phyloP scores from a whole-genome alignment of 2,888 invertebrate species.

The Dorcus hopei region DNA sequence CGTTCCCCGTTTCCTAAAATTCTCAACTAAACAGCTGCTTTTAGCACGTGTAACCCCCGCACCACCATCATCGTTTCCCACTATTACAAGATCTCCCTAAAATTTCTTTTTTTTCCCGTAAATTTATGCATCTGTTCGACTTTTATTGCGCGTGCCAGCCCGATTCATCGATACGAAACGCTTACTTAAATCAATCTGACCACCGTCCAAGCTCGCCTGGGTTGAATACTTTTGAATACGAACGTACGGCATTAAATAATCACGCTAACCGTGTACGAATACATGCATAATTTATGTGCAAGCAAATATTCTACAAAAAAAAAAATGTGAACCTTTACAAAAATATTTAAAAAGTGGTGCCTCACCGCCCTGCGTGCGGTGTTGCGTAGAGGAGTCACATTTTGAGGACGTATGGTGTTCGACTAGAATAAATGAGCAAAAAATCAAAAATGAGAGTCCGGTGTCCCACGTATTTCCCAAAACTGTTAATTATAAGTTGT shows the following conservation, averaged over 20 bases:
- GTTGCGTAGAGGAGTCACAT: constrained; percentile 20
- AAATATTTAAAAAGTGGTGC: constrained; percentile 22
- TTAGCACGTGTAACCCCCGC: constrained; percentile 31
- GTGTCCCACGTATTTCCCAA: constrained; percentile 37
- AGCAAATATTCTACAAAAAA: constrained; percentile 29
- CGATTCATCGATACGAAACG: too few species aligned
- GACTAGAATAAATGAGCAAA: constrained; percentile 46
- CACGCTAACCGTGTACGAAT: constrained; percentile 40
- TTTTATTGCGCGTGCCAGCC: constrained; percentile 9
- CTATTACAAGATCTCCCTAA: constrained; percentile 31
- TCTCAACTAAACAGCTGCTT: constrained; percentile 47
- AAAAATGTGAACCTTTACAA: constrained; percentile 36
- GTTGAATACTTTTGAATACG: constrained; percentile 40
- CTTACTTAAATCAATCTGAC: constrained; percentile 32
- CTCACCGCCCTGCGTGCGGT: not conserved
- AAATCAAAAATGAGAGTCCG: constrained; percentile 47
- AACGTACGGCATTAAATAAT: constrained; percentile 40
- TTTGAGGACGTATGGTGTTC: constrained; percentile 32
- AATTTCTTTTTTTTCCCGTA: constrained; percentile 37
- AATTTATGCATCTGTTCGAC: constrained; percentile 45
- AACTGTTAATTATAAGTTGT: constrained; percentile 49
- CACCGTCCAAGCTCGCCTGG: constrained; percentile 20
- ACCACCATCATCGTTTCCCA: constrained; percentile 13
- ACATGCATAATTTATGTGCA: constrained; percentile 43
- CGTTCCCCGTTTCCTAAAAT: constrained; percentile 45